These are phyloP conservation scores for Xestia rhomboidea DNA, from an alignment of 2,888 invertebrate genomes.

Conservation along the genomic window DNA sequence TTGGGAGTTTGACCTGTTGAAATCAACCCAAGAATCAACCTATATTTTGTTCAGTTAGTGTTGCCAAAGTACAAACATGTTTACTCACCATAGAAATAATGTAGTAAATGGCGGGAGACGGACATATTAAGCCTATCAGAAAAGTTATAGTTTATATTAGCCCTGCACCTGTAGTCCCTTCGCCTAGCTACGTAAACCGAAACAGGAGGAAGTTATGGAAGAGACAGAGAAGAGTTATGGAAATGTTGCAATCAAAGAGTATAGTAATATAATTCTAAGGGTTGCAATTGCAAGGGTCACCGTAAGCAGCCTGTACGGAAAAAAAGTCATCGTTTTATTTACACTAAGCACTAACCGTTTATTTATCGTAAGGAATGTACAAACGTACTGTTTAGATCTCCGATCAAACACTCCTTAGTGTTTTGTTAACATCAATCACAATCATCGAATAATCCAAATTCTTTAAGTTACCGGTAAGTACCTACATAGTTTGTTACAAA, in stretches of 20 bases:
- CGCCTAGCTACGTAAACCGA: not conserved
- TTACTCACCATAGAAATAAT: not conserved
- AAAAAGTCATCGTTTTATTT: too few species aligned
- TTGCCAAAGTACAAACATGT: not conserved
- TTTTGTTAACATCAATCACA: not conserved
- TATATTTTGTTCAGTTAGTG: not conserved
- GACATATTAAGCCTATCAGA: not conserved
- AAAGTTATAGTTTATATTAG: not conserved
- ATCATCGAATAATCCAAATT: not conserved
- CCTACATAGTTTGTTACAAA: too few species aligned
- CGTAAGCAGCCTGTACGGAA: too few species aligned
- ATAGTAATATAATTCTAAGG: too few species aligned
- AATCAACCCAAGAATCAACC: too few species aligned
- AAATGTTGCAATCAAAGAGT: too few species aligned
- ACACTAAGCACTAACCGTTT: not conserved
- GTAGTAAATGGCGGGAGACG: not conserved
- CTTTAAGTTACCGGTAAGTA: too few species aligned
- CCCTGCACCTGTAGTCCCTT: not conserved
- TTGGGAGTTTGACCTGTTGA: too few species aligned
- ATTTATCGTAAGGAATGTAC: not conserved
- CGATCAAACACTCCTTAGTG: not conserved
- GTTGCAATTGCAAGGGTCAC: too few species aligned
- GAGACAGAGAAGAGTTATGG: too few species aligned
- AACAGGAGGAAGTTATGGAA: too few species aligned
- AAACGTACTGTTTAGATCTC: not conserved